Evolutionary conservation across 2,888 invertebrate species (phyloP).

Genomic region (Tetropium fuscum): DNA sequence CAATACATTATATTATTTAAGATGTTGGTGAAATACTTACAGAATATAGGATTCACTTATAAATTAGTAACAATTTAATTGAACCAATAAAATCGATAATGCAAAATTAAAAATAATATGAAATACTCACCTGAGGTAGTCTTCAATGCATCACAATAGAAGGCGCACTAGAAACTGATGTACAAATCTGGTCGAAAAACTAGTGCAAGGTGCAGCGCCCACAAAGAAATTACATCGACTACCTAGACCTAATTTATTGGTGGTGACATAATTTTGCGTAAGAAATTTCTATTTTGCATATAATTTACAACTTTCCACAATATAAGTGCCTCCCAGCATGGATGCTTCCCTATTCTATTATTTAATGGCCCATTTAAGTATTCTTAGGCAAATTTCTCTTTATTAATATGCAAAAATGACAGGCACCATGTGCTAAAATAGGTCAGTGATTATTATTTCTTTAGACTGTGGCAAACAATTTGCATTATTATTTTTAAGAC

Average conservation of each 20-base stretch:
- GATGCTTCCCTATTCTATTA: conserved; percentile 42
- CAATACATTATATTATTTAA: no score
- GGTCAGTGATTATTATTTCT: conserved; percentile 44
- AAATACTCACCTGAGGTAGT: neutral
- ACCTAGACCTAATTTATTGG: conserved; percentile 36
- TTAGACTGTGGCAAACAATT: conserved; percentile 19
- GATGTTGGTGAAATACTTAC: no score
- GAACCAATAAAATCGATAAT: no score
- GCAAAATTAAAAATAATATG: no score
- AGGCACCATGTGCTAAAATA: conserved; percentile 47
- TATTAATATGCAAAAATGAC: conserved; percentile 40
- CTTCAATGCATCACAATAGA: conserved; percentile 7
- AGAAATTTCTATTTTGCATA: conserved; percentile 52
- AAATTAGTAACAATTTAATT: no score
- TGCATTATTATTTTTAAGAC: conserved; percentile 27
- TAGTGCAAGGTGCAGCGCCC: conserved; percentile 30
- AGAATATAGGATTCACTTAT: no score
- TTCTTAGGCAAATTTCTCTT: conserved; percentile 30
- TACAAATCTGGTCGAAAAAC: conserved; percentile 2
- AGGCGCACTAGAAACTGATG: conserved; percentile 15
- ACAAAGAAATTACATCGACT: conserved; percentile 36
- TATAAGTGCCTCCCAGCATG: conserved; percentile 45
- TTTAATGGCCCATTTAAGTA: conserved; percentile 33
- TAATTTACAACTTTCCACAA: conserved; percentile 50
- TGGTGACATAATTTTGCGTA: conserved; percentile 50